Conservation (phyloP, 2,113 vertebrate genomes). For the Eleginops maclovinus region DNA sequence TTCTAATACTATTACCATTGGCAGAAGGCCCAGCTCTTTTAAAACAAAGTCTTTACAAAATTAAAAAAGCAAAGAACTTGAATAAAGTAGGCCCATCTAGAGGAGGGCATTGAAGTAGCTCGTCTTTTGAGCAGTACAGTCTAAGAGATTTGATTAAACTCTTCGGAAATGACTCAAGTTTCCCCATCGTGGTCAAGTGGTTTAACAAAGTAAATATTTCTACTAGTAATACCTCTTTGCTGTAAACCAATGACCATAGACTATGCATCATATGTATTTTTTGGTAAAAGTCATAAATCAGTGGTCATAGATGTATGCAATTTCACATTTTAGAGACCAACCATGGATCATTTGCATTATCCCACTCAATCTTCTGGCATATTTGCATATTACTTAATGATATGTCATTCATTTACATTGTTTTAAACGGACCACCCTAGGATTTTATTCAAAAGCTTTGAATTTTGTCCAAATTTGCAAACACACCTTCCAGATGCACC, state of each 20-base stretch:
- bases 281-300: background rate
- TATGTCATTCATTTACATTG: background rate
- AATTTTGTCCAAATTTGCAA: background rate
- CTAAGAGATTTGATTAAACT: constrained; percentile 35
- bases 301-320: background rate
- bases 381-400: background rate
- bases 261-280: background rate
- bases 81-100: constrained; percentile 30
- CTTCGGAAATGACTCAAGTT: constrained; percentile 13
- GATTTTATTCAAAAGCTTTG: background rate
- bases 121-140: constrained; percentile 26
- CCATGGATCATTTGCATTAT: background rate
- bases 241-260: background rate
- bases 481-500: constrained; percentile 4
- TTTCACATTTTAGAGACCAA: constrained; percentile 15
- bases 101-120: constrained; percentile 22
- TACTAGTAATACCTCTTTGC: background rate
- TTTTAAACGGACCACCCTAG: background rate
- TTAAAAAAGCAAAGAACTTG: constrained; percentile 30
- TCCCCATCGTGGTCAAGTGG: background rate
- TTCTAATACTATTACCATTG: constrained; percentile 39
- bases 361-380: background rate
- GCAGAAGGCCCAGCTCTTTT: constrained; percentile 20
- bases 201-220: background rate
- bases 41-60: constrained; percentile 32